phyloP scores from a whole-genome alignment of 2,113 vertebrate genomes.

The Hyperopisus bebe region DNA sequence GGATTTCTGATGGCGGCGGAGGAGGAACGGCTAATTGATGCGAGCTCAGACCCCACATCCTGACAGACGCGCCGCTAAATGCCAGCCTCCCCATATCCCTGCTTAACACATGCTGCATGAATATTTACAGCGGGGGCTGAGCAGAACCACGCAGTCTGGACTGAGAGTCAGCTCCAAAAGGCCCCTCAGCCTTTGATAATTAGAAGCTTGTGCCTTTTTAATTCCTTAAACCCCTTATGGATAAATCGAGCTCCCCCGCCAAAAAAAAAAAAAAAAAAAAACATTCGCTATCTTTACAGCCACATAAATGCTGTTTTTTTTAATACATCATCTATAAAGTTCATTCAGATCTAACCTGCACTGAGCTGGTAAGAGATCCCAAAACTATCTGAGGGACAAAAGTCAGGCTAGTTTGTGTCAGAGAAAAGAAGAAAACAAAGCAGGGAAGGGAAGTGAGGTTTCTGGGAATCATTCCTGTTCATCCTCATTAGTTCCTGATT shows the following conservation, averaged over 20 bases:
- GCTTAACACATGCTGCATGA: slow-evolving; percentile 15
- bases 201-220: slow-evolving; percentile 1
- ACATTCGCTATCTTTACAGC: not conserved
- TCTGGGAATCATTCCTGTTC: not conserved
- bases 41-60: not conserved
- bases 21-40: slow-evolving; percentile 10
- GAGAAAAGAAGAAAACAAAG: not conserved
- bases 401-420: not conserved
- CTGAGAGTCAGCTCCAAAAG: not conserved
- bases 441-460: not conserved
- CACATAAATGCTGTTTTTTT: not conserved
- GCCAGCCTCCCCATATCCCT: not conserved
- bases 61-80: not conserved
- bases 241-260: not conserved
- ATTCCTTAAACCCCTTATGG: not conserved
- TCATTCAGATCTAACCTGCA: not conserved
- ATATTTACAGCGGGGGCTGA: slow-evolving; percentile 1
- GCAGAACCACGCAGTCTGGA: slow-evolving; percentile 8
- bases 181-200: not conserved
- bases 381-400: not conserved
- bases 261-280: not conserved
- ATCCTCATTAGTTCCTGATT: not conserved
- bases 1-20: not conserved
- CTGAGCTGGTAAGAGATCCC: not conserved
- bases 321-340: not conserved